Evolutionary conservation across 1,140 invertebrate species (phyloP), one percentile per base, ranked within the genome.

Genomic region (Cyclina sinensis): DNA sequence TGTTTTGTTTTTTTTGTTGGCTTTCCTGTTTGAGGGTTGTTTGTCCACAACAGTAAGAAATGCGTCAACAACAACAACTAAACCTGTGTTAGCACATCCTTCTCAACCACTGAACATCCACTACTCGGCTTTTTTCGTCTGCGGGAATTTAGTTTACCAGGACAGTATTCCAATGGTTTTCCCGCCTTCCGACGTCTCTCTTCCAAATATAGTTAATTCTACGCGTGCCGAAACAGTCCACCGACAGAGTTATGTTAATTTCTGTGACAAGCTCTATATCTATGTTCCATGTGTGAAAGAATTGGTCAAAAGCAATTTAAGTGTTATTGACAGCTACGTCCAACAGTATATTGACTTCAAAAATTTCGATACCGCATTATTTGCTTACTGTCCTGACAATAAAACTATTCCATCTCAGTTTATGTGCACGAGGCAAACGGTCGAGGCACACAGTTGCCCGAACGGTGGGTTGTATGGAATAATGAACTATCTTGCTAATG

Each of bases 391-490:
- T 30, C n/a, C n/a, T n/a, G n/a, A n/a, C n/a, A 48, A 43, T 48
- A 43, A 21, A 5, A 27, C 35, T 14, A 27, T 76, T n/a, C 7
- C 37, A 30, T 16, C 21, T 37, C 35, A 76, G 14, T 76, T 76
- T 30, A 43, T 46, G 39, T 76, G 73, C 46, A 76, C 73, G 9
- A 43, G 24, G 30, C 21, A 32, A 16, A 4, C 43, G 18, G 18
- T 32, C 11, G 57, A 62, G 27, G 46, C 18, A 16, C 18, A 76
- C 73, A 76, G 73, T 21, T 76, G 73, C 30, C 73, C 73, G 9
- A n/a, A 46, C 18, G 73, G 73, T 24, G 73, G 73, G 5, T 46
- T 76, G n/a, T 43, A 43, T n/a, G 73, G 73, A 0, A 76, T 76
- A 11, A 76, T 76, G 37, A 16, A 21, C 1, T 24, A 5, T 46